These are phyloP conservation scores for Chauna torquata DNA, from an alignment of 2,113 vertebrate species.

Conservation along the genomic window DNA sequence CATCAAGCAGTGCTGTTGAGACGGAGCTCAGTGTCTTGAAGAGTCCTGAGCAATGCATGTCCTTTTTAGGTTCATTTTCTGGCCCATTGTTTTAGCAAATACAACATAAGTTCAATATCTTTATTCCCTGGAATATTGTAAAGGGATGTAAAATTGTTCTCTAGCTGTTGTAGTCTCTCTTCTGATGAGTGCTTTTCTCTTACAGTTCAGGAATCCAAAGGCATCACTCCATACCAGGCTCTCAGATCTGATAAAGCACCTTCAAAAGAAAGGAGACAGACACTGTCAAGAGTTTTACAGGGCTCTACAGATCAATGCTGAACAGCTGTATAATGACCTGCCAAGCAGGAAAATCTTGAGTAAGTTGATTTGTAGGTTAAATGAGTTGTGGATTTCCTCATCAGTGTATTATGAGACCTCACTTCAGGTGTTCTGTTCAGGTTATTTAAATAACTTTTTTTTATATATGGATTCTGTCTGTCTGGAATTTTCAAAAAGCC, in stretches of 20 bases:
- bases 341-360: conserved; percentile 87
- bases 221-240: conserved; percentile 84
- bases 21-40: background rate
- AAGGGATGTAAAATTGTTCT: background rate
- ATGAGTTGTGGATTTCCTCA: background rate
- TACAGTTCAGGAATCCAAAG: conserved; percentile 91
- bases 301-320: conserved; percentile 91
- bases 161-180: background rate
- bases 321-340: conserved; percentile 86
- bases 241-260: conserved; percentile 84
- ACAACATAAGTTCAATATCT: background rate
- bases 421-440: background rate
- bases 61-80: background rate
- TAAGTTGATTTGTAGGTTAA: conserved; percentile 64
- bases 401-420: background rate
- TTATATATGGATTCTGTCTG: background rate
- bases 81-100: background rate
- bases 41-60: background rate
- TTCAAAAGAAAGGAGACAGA: conserved; percentile 87
- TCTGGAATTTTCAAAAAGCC: background rate
- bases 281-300: conserved; percentile 95
- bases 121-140: background rate
- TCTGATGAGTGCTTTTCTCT: background rate
- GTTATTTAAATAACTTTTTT: background rate
- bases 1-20: background rate